Evolutionary conservation across 2,888 invertebrate genomes (phyloP).

Genomic region (Hylaea fasciaria): DNA sequence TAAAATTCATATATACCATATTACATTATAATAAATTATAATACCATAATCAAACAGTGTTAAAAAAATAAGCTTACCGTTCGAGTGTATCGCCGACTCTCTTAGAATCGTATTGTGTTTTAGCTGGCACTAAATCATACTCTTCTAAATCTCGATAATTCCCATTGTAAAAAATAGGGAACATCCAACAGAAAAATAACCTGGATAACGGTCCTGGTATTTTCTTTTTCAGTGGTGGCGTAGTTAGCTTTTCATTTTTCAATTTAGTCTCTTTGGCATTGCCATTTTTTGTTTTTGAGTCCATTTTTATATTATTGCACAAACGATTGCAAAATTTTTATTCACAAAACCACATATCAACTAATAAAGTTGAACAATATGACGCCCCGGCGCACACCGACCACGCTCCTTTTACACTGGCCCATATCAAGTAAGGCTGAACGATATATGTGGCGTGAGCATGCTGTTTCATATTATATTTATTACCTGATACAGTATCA

Average conservation of each 20-base stretch:
- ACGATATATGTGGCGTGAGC: constrained; percentile 9
- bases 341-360: constrained; percentile 6
- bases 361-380: background rate
- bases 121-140: constrained; percentile 89
- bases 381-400: constrained; percentile 35
- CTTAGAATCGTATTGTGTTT: constrained; percentile 88
- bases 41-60: too few relatives aligned
- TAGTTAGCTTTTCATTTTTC: constrained; percentile 25
- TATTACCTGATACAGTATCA: constrained; percentile 13
- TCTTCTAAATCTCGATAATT: constrained; percentile 89
- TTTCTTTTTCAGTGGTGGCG: constrained; percentile 50
- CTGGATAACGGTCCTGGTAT: constrained; percentile 83
- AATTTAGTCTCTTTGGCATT: constrained; percentile 43
- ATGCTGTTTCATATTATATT: constrained; percentile 24
- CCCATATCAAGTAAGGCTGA: constrained; percentile 18
- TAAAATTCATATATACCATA: too few relatives aligned
- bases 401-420: constrained; percentile 37
- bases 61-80: constrained; percentile 68
- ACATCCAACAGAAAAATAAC: constrained; percentile 89
- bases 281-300: constrained; percentile 38
- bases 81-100: constrained; percentile 88
- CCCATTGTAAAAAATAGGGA: constrained; percentile 91
- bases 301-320: constrained; percentile 43
- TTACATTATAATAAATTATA: too few relatives aligned
- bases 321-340: background rate